phyloP scores from a whole-genome alignment of 2,113 vertebrate genomes.

The Ahaetulla prasina region DNA sequence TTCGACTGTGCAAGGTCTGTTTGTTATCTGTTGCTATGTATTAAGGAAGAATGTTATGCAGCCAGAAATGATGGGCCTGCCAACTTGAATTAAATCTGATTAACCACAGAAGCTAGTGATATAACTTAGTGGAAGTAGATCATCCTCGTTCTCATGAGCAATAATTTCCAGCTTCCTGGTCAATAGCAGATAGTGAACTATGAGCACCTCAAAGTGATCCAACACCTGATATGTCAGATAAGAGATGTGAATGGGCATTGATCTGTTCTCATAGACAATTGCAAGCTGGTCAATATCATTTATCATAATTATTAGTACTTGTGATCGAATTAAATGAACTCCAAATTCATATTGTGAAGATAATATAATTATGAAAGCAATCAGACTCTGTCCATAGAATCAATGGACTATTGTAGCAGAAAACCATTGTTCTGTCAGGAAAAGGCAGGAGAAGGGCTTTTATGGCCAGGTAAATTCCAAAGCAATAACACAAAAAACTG shows the following conservation, averaged over 20 bases:
- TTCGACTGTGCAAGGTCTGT: too few relatives aligned
- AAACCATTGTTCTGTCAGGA: neutral
- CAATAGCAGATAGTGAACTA: neutral
- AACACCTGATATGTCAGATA: neutral
- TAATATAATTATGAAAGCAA: neutral
- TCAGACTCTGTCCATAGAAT: neutral
- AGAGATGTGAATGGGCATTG: neutral
- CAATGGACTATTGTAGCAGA: neutral
- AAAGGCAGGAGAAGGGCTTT: neutral
- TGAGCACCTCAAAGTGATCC: neutral
- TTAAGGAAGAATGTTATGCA: constrained; percentile 1
- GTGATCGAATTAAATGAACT: neutral
- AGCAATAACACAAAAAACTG: constrained; percentile 22
- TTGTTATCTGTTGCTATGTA: neutral
- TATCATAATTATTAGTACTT: neutral
- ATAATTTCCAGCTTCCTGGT: neutral
- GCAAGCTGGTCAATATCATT: neutral
- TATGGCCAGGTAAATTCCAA: constrained; percentile 24
- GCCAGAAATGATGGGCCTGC: neutral
- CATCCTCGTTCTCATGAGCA: neutral
- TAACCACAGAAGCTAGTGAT: neutral
- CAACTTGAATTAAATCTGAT: neutral
- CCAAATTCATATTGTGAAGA: neutral
- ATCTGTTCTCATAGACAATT: neutral
- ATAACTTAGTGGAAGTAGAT: neutral